Base-by-base conservation (phyloP, 2,888 invertebrate species). In the Polia nebulosa region DNA sequence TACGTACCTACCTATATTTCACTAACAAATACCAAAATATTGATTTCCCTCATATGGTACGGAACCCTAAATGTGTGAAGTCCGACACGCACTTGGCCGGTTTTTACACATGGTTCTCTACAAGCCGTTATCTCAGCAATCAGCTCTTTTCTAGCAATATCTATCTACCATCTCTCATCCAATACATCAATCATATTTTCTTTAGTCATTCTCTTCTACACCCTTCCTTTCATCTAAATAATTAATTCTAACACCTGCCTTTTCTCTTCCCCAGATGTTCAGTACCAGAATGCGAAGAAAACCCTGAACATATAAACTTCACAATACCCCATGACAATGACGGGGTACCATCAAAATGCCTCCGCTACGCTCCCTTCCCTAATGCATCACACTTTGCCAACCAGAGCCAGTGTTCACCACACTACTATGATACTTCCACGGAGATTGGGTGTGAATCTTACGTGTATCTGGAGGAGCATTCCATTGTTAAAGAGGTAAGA, bases 401-500 rank as follows among this genome's bases (percentile, higher is more conserved):
- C 62, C 85, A 82, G 8, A 90, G 87, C 34, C 83, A 83, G 20
- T 95, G 95, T 70, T 77, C 89, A 0, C 92, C 93, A 0, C 89
- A 92, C 61, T 88, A 89, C 75, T 95, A 93, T 70, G 95, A 95
- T 69, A 90, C 90, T 0, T 90, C 93, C 0, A 90, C 85, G 1
- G 90, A 91, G 71, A 87, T 95, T 0, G 88, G 89, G 6, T 95
- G 95, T 68, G 92, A 94, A 32, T 88, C 91, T 0, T 95, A 88
- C 44, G 90, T 94, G 5, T 95, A 95, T 76, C 86, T 92, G 62
- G 95, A 95, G 74, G 89, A 92, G 6, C 94, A 95, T 82, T 95
- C 95, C 47, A 95, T 95, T 61, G 95, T 95, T 2, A 94, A 95
- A 81, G 95, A 95, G 90, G 95, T 95, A 57, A 86, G 89, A 20